A percentile compares a stretch with the other conserved stretches of the same genome.
Conservation (phyloP, 2,113 vertebrate species). For the Siniperca chuatsi region DNA sequence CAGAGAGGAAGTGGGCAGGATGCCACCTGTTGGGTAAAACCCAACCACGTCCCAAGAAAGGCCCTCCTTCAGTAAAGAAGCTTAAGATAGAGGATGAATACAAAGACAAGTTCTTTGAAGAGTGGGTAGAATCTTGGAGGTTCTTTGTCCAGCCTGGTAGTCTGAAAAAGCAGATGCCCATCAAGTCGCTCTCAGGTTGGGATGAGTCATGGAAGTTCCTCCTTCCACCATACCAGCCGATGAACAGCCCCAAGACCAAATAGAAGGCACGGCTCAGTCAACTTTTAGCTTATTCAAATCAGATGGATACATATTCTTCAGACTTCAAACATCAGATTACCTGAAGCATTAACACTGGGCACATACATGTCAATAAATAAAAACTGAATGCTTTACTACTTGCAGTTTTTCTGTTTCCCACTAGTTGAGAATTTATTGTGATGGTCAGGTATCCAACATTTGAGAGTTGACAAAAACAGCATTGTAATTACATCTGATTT, state of each 20-base stretch:
- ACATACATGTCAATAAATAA: background rate
- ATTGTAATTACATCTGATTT: background rate
- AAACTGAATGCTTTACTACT: background rate
- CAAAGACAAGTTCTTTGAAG: slow-evolving; percentile 39
- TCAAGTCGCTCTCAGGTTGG: slow-evolving; percentile 59
- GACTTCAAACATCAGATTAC: background rate
- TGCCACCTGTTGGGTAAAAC: slow-evolving; percentile 70
- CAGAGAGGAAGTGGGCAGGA: slow-evolving; percentile 57
- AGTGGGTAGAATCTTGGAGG: slow-evolving; percentile 77
- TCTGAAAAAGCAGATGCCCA: slow-evolving; percentile 23
- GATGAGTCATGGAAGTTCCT: slow-evolving; percentile 76
- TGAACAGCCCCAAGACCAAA: slow-evolving; percentile 16
- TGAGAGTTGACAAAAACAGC: background rate
- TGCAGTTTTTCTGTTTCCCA: background rate
- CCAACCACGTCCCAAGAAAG: slow-evolving; percentile 61
- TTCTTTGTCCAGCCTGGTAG: slow-evolving; percentile 21
- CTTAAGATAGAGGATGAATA: background rate
- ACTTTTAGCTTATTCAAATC: background rate
- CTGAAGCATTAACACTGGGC: background rate
- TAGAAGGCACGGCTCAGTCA: background rate
- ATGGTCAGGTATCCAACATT: background rate
- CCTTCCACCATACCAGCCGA: slow-evolving; percentile 33
- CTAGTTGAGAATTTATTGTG: background rate
- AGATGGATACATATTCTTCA: background rate
- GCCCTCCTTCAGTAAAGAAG: background rate